Base-by-base conservation (phyloP, 1,140 invertebrate genomes). In the Tetragonula clypearis region DNA sequence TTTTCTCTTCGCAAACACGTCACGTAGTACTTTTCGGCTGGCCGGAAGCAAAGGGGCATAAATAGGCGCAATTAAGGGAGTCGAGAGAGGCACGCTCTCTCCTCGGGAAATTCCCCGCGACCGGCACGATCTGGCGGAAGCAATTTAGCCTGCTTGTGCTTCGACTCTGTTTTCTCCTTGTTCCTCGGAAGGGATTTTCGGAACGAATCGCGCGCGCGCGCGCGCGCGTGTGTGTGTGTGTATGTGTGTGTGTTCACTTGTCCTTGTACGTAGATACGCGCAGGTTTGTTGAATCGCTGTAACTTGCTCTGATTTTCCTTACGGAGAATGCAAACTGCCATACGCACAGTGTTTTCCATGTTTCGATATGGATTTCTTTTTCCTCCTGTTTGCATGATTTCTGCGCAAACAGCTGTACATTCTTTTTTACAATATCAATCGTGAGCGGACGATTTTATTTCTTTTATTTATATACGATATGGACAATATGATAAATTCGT, bases 1-100 rank as follows among this genome's bases (percentile, higher is more conserved):
- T 68, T 69, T 72, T 75, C 86, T 87, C 91, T 94, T 94, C 93
- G 94, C 93, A 95, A 95, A 94, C 94, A 94, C 94, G 93, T 95
- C 94, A 94, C 94, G 94, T 94, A 94, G 88, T 90, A 86, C 89
- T 91, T 89, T 92, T 92, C 89, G 83, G 78, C 82, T 86, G 86
- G 90, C 85, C 90, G 91, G 90, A 93, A 92, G 91, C 92, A 93
- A 93, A 94, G 93, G 91, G 91, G 92, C 94, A 94, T 95, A 95
- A 94, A 94, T 94, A 93, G 92, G 93, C 90, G 93, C 94, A 94
- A 94, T 95, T 95, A 95, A 94, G 93, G 89, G 86, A 86, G 79
- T 35, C 74, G 21, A 41, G 75, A 79, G 85, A 80, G 81, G 74
- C 88, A 72, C 35, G 77, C 80, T 79, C 78, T 84, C 66, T 84